Conservation (phyloP, 2,888 invertebrate species). For the Hydrotaea diabolus region DNA sequence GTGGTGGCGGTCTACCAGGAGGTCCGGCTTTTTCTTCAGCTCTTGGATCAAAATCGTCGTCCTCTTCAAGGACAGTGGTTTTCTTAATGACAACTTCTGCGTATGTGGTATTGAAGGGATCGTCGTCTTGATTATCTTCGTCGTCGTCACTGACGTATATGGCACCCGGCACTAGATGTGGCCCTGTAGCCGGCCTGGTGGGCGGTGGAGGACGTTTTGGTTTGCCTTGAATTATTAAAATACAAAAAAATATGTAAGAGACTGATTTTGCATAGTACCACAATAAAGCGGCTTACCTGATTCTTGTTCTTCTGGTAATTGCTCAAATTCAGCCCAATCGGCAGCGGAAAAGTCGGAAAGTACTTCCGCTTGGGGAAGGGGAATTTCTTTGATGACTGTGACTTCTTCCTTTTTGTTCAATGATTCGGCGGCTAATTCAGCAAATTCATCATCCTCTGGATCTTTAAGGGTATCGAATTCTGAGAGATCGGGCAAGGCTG, state of each 20-base stretch:
- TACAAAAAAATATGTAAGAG: conserved; percentile 75
- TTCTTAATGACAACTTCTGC: conserved; percentile 87
- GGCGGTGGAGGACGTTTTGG: conserved; percentile 80
- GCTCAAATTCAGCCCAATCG: conserved; percentile 86
- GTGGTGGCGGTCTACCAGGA: conserved; percentile 68
- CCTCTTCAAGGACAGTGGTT: conserved; percentile 78
- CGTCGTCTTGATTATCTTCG: conserved; percentile 83
- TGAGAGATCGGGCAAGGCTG: conserved; percentile 78
- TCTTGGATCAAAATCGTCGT: conserved; percentile 84
- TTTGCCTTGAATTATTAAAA: conserved; percentile 73
- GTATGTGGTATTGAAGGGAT: conserved; percentile 93
- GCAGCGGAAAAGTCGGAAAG: conserved; percentile 81
- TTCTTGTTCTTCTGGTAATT: conserved; percentile 80
- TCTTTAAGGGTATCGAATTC: conserved; percentile 84
- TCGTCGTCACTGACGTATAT: conserved; percentile 81
- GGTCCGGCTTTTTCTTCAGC: conserved; percentile 82
- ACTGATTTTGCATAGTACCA: too few species aligned
- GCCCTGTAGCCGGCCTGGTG: conserved; percentile 62
- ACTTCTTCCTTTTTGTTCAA: conserved; percentile 83
- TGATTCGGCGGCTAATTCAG: conserved; percentile 89
- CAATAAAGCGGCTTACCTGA: conserved; percentile 70
- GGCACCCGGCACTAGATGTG: conserved; percentile 73
- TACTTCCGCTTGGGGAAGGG: conserved; percentile 80
- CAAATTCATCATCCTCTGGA: conserved; percentile 88
- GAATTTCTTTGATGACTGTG: conserved; percentile 77